Conservation (phyloP, 2,797 vertebrate genomes). For the Furcifer pardalis region DNA sequence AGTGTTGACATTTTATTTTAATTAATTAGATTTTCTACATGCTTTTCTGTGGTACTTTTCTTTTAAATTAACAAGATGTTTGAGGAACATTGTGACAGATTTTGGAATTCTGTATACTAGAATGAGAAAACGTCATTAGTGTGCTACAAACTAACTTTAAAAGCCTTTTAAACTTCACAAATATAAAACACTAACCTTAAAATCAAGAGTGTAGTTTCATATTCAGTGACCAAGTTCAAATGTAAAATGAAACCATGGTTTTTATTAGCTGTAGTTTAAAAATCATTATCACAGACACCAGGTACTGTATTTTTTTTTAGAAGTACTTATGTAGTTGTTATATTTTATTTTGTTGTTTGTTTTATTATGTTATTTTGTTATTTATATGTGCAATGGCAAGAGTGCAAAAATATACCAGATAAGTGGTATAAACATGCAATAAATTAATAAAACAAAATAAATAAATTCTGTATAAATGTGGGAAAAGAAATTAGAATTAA, state of each 20-base stretch:
- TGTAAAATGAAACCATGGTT: neutral
- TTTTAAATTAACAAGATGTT: neutral
- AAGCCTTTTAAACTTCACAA: neutral
- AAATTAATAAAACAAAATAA: no score
- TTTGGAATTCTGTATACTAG: neutral
- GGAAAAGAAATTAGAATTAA: no score
- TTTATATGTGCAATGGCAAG: no score
- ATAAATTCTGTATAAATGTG: neutral
- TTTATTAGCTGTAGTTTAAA: neutral
- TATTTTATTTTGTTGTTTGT: no score
- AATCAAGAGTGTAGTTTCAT: neutral
- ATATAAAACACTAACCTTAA: neutral
- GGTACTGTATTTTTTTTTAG: no score
- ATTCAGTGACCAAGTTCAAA: neutral
- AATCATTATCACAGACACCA: neutral
- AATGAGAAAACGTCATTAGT: neutral
- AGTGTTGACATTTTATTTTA: neutral
- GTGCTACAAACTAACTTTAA: neutral
- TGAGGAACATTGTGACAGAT: neutral
- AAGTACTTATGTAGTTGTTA: no score
- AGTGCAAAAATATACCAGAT: no score
- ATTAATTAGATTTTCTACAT: conserved; percentile 14
- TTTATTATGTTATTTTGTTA: no score
- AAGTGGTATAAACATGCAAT: no score
- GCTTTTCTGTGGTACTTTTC: neutral